These are phyloP conservation scores for Elmis aenea DNA, from an alignment of 2,888 invertebrate species.

Conservation along the genomic window DNA sequence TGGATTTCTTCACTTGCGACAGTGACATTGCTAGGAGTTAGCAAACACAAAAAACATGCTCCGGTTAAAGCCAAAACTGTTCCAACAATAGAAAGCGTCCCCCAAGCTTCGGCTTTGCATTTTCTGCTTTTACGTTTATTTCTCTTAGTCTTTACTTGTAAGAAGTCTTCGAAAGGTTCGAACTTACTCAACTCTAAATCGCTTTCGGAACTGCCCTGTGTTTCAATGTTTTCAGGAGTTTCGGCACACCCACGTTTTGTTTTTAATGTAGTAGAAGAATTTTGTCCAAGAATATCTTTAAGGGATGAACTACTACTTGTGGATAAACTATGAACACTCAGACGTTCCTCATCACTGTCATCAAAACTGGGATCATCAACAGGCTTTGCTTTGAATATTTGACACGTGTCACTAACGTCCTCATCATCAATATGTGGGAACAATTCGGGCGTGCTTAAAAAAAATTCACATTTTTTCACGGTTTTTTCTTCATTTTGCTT, in stretches of 20 bases:
- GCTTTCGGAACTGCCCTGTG: not conserved
- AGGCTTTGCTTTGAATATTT: not conserved
- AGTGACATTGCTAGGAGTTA: too few species aligned
- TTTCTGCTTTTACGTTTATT: constrained; percentile 19
- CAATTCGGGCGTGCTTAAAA: constrained; percentile 1
- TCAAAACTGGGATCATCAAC: too few species aligned
- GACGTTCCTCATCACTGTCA: not conserved
- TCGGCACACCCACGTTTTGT: not conserved
- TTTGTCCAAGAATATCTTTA: too few species aligned
- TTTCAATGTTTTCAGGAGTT: not conserved
- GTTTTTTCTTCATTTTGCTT: constrained; percentile 3
- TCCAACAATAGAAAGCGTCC: constrained; percentile 29
- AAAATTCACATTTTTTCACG: too few species aligned
- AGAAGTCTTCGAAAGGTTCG: constrained; percentile 5
- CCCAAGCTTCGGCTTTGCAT: constrained; percentile 25
- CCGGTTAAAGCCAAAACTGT: constrained; percentile 34
- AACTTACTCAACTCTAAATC: constrained; percentile 9
- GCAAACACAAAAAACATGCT: constrained; percentile 30
- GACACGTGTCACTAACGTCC: not conserved
- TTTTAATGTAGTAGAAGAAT: not conserved
- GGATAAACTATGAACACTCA: not conserved
- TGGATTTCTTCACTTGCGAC: too few species aligned
- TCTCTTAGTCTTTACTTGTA: constrained; percentile 9
- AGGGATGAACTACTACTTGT: too few species aligned
- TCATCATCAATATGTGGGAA: not conserved